Percentiles rank a stretch among this genome's conserved stretches.
Conservation (phyloP, 2,797 vertebrate genomes). For the Cephalopachus bancanus region DNA sequence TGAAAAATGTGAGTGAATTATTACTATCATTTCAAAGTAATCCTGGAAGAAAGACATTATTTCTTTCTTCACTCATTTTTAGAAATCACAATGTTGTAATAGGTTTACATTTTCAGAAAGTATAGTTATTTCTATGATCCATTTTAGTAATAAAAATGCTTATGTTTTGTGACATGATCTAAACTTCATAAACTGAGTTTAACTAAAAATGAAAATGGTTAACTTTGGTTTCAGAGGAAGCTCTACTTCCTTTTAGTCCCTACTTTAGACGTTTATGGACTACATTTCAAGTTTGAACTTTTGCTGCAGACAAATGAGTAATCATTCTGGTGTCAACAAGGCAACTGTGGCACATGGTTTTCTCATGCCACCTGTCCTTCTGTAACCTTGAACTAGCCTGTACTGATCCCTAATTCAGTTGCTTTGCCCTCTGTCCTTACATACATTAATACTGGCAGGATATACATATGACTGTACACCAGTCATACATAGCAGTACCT, state of each 20-base stretch:
- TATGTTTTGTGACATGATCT: not conserved
- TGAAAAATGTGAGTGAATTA: not conserved
- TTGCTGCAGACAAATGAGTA: not conserved
- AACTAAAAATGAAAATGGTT: slow-evolving; percentile 35
- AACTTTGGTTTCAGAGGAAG: not conserved
- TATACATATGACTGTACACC: not conserved
- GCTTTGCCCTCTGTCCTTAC: not conserved
- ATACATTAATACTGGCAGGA: not conserved
- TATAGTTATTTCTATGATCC: not conserved
- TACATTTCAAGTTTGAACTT: slow-evolving; percentile 4
- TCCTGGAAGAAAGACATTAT: not conserved
- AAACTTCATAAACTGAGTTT: not conserved
- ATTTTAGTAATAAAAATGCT: not conserved
- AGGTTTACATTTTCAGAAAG: slow-evolving; percentile 16
- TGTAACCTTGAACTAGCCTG: not conserved
- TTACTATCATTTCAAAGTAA: not conserved
- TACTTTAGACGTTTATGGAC: not conserved
- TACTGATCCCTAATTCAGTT: not conserved
- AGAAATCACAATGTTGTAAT: not conserved
- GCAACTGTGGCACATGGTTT: not conserved
- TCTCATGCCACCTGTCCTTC: not conserved
- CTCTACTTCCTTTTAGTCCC: not conserved
- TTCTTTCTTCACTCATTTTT: not conserved
- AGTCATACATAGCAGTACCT: not conserved
- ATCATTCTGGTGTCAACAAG: not conserved